A percentile compares a stretch with the other conserved stretches of the same genome.
phyloP scores from a whole-genome alignment of 2,113 vertebrate species.

The Haemorhous mexicanus region DNA sequence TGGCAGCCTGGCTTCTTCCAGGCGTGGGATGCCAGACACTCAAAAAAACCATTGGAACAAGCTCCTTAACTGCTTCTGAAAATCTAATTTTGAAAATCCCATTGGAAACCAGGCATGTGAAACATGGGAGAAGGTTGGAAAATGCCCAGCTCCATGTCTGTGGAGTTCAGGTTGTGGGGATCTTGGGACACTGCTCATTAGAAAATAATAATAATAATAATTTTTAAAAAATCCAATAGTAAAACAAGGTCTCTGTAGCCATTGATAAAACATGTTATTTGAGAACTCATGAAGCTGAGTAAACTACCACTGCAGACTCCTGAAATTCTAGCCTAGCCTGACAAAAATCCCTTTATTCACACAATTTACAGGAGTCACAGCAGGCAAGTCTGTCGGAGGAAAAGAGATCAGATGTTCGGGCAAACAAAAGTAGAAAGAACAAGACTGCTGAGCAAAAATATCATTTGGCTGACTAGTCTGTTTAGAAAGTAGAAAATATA shows the following conservation, averaged over 20 bases:
- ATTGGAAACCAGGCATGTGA: background rate
- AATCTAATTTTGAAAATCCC: constrained; percentile 9
- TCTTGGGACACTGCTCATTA: background rate
- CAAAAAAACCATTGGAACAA: background rate
- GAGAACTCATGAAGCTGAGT: background rate
- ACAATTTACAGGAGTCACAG: constrained; percentile 48
- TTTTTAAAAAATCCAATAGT: background rate
- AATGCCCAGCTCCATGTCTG: background rate
- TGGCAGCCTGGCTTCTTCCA: background rate
- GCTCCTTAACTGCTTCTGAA: background rate
- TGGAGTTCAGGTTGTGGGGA: background rate
- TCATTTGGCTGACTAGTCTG: background rate
- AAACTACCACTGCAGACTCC: constrained; percentile 17
- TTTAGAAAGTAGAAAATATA: background rate
- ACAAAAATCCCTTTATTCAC: constrained; percentile 53
- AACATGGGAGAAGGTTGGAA: background rate
- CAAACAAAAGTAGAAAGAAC: background rate
- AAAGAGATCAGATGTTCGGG: constrained; percentile 11
- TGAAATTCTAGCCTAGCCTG: constrained; percentile 22
- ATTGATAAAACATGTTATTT: constrained; percentile 5
- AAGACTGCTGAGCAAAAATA: background rate
- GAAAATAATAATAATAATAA: background rate
- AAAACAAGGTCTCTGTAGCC: background rate
- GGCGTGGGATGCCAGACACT: background rate
- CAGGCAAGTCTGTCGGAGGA: background rate